Base-by-base conservation (phyloP, 2,797 vertebrate genomes). In the Helostoma temminkii region DNA sequence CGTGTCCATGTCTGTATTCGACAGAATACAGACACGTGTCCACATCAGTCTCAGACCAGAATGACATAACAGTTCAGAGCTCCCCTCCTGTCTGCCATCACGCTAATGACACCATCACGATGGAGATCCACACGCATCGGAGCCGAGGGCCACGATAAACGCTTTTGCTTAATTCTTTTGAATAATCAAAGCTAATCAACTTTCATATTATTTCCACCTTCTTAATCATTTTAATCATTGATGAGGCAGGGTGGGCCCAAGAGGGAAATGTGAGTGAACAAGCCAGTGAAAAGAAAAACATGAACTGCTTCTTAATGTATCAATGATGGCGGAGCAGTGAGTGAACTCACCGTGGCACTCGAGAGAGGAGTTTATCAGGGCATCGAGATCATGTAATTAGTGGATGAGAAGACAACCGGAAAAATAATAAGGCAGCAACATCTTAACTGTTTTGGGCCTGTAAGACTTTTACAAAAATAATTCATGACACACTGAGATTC, bases 181-280 rank as follows among this genome's bases (percentile, higher is more conserved):
- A 71, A 88, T 90, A 89, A 92, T 91, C 85, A 88, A 64, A 84
- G 63, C 81, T 89, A 90, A 92, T 93, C 82, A 91, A 78, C 76
- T 73, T 83, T 70, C 76, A 74, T 82, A 82, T 89, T 76, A 87
- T 88, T 91, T 85, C 82, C 74, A 81, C 71, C 74, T 79, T 71
- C 88, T 90, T 92, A 91, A 93, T 93, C 74, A 56, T 58, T 69
- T 55, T 88, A 89, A 92, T 92, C 80, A 83, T 58, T 60, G 66
- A 77, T 46, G 74, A 89, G 84, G 87, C 89, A 81, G 83, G 74
- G 59, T 36, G 70, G 65, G 64, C 80, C 86, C 15, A 52, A 83
- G 84, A 78, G 83, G 80, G 68, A 79, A 76, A 75, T 78, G 83
- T 71, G 70, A 75, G 65, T 67, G 75, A 88, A 86, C 76, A 60